Percentiles rank a stretch among this genome's conserved stretches.
phyloP scores from a whole-genome alignment of 2,797 vertebrate species.

The Strix occidentalis region DNA sequence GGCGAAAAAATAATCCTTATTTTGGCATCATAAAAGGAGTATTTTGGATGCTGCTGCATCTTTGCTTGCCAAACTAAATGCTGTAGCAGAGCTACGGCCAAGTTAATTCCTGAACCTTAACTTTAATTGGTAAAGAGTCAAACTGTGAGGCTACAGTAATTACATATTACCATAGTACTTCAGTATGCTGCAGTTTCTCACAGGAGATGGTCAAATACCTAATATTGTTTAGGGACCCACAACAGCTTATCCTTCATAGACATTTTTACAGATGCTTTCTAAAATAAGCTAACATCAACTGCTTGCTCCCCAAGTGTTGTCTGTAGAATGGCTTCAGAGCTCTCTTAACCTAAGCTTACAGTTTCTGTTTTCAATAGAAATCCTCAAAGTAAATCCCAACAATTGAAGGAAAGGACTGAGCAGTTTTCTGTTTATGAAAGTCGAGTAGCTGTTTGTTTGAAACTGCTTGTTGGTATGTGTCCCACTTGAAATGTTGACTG shows the following conservation, averaged over 20 bases:
- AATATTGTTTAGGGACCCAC: not conserved
- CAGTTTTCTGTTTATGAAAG: not conserved
- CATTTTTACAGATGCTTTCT: not conserved
- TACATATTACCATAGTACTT: not conserved
- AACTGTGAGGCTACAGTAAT: not conserved
- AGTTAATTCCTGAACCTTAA: not conserved
- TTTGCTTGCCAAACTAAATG: not conserved
- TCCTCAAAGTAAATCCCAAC: not conserved
- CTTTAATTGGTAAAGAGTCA: not conserved
- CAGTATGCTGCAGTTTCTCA: not conserved
- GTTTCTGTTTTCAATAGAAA: not conserved
- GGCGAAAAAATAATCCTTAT: not conserved
- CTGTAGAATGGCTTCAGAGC: not conserved
- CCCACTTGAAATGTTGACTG: not conserved
- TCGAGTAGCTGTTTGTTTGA: not conserved
- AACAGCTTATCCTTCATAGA: not conserved
- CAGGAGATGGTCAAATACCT: not conserved
- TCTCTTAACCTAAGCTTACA: not conserved
- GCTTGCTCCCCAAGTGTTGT: not conserved
- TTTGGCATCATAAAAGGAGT: not conserved
- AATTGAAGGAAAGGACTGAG: not conserved
- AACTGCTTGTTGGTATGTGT: not conserved
- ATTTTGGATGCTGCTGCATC: not conserved
- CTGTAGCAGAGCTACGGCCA: not conserved
- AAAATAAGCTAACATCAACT: not conserved